Evolutionary conservation across 2,888 invertebrate species (phyloP), one percentile per base, ranked within the genome.

Genomic region (Blomia tropicalis): DNA sequence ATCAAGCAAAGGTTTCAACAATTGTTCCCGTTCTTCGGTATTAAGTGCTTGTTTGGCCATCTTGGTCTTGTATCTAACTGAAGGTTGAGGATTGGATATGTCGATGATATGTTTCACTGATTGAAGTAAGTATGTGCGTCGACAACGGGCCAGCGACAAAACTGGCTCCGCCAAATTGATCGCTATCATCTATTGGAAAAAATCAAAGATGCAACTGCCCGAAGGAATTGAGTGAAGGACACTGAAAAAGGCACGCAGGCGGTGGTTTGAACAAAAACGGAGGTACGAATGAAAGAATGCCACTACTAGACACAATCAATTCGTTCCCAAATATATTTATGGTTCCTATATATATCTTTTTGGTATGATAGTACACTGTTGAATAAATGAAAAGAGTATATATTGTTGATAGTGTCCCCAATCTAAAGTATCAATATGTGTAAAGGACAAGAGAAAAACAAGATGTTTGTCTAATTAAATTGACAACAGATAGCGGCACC

Each of bases 1-100:
- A 0, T 32, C 54, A 44, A 72, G 68, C 58, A 78, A 68, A 17
- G 73, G 71, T n/a, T 69, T 58, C 17, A 76, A 65, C 23, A 66
- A 65, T 17, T 64, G 66, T 7, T 67, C 65, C 27, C 75, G 69
- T 64, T 75, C 73, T 43, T 70, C 69, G 17, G 64, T 68, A 23
- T 66, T 64, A 47, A 70, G 53, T 4, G 58, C 30, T 41, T 25
- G 2, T 44, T 62, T 62, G 3, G 58, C 17, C 63, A 62, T 62
- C 27, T 62, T 62, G 47, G 47, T 36, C 7, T 36, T 36, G 36
- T n/a, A 7, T 47, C 19, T 22, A n/a, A 19, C n/a, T 7, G 47
- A 47, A n/a, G 19, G n/a, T 47, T 47, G 19, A 47, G 11, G 11
- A 5, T 22, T 47, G 11, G 41, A 36, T 36, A 14, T 11, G 11